Evolutionary conservation across 2,888 invertebrate species (phyloP).

Genomic region (Hypolimnas misippus): DNA sequence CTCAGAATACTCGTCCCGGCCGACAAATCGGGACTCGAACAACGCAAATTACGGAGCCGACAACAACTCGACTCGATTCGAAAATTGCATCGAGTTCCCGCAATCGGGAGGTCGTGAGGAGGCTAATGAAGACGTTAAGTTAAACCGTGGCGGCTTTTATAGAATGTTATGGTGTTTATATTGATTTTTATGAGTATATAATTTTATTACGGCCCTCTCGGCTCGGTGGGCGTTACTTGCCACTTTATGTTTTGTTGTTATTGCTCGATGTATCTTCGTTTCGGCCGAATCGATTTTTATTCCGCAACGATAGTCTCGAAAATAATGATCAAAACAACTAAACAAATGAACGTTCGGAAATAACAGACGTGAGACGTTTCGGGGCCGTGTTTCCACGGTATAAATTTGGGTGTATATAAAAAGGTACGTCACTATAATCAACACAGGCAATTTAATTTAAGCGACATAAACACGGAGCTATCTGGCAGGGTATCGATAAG

Average conservation of each 20-base stretch:
- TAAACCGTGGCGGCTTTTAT: constrained; percentile 68
- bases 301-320: constrained; percentile 46
- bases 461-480: constrained; percentile 78
- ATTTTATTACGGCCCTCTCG: constrained; percentile 61
- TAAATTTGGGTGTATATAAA: constrained; percentile 71
- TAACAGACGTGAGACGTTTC: constrained; percentile 44
- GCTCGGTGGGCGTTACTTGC: constrained; percentile 55
- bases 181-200: constrained; percentile 78
- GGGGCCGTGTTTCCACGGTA: constrained; percentile 53
- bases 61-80: constrained; percentile 61
- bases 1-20: constrained; percentile 66
- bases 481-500: constrained; percentile 79
- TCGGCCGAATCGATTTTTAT: constrained; percentile 47
- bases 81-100: constrained; percentile 71
- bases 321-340: constrained; percentile 51
- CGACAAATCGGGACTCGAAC: constrained; percentile 71
- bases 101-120: constrained; percentile 73
- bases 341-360: constrained; percentile 45
- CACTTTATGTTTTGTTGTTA: constrained; percentile 49
- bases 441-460: constrained; percentile 78
- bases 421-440: constrained; percentile 77
- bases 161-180: constrained; percentile 71
- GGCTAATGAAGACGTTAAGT: constrained; percentile 80
- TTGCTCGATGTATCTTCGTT: constrained; percentile 45
- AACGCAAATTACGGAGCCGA: constrained; percentile 73